Evolutionary conservation across 2,888 invertebrate species (phyloP).

Genomic region (Nasonovia ribisnigri): DNA sequence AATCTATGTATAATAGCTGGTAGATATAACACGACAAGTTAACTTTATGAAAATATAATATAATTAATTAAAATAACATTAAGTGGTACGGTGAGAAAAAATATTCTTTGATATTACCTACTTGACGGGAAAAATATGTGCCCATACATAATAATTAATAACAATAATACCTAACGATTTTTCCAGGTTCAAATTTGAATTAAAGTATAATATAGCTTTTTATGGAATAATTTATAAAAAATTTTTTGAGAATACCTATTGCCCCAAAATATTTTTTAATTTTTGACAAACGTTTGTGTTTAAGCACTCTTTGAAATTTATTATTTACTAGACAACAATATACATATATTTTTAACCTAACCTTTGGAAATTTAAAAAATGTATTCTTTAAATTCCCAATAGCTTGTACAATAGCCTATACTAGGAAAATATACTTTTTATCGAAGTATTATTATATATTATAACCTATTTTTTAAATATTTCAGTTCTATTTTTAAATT

Average conservation of each 20-base stretch:
- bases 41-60: not conserved
- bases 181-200: not conserved
- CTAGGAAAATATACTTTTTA: not conserved
- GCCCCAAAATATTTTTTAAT: not conserved
- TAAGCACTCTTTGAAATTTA: conserved; percentile 8
- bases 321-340: conserved; percentile 11
- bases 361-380: not conserved
- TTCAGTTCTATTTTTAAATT: not conserved
- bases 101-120: not conserved
- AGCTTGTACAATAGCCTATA: too few species aligned
- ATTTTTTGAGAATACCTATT: not conserved
- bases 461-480: not conserved
- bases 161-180: not conserved
- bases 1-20: not conserved
- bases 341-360: not conserved
- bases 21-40: not conserved
- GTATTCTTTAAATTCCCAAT: conserved; percentile 35
- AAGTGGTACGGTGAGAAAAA: not conserved
- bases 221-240: not conserved
- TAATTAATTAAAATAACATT: not conserved
- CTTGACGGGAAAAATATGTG: not conserved
- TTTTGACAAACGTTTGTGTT: not conserved
- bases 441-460: not conserved
- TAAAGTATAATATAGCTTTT: not conserved
- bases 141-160: not conserved